Conservation (phyloP, 2,888 invertebrate genomes). For the Acanthosepion esculentum region DNA sequence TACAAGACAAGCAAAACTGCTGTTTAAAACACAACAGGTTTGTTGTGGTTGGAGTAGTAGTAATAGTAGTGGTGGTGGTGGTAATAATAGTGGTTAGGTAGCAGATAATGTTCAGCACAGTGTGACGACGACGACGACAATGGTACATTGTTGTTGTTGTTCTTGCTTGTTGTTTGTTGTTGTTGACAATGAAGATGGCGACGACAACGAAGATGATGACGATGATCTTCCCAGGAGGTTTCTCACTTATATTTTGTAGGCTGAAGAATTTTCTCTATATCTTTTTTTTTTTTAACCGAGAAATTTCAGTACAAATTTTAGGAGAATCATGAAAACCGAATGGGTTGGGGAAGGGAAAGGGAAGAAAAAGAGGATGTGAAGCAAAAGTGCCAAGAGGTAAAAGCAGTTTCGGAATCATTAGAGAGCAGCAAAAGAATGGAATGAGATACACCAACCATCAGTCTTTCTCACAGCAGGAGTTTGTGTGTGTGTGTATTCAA, state of each 20-base stretch:
- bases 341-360: not conserved
- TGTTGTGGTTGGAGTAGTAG: slow-evolving; percentile 10
- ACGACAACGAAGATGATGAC: slow-evolving; percentile 33
- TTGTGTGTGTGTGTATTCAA: not conserved
- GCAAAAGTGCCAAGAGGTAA: not conserved
- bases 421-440: slow-evolving; percentile 20
- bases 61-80: slow-evolving; percentile 11
- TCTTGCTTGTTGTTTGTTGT: not conserved
- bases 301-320: slow-evolving; percentile 24
- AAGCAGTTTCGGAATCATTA: not conserved
- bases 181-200: slow-evolving; percentile 23
- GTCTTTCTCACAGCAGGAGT: not conserved
- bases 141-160: not conserved
- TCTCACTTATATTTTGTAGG: not conserved
- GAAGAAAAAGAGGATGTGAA: not conserved
- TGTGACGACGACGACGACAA: slow-evolving; percentile 33
- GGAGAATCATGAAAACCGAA: not conserved
- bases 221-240: slow-evolving; percentile 20
- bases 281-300: not conserved
- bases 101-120: slow-evolving; percentile 9
- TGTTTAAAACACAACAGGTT: slow-evolving; percentile 46
- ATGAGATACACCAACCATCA: not conserved
- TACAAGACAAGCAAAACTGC: slow-evolving; percentile 42
- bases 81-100: slow-evolving; percentile 33
- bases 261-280: not conserved